These are phyloP conservation scores for Pediacus dermestoides DNA, from an alignment of 2,888 invertebrate species.

Conservation along the genomic window DNA sequence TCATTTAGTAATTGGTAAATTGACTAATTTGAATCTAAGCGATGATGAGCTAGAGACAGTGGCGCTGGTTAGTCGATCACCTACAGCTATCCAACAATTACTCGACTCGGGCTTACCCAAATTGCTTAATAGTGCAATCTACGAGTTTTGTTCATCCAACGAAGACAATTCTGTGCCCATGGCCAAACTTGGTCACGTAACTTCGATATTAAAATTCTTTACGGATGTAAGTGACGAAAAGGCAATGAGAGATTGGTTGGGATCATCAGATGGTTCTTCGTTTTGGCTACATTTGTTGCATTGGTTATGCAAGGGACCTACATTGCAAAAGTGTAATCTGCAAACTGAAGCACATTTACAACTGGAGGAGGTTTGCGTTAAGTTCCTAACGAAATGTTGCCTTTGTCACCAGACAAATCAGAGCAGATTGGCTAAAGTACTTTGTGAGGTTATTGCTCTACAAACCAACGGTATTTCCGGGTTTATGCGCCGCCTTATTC, in stretches of 20 bases:
- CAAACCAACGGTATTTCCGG: slow-evolving; percentile 72
- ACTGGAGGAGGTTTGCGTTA: slow-evolving; percentile 74
- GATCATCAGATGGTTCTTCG: slow-evolving; percentile 70
- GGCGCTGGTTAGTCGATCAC: slow-evolving; percentile 77
- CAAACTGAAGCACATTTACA: slow-evolving; percentile 52
- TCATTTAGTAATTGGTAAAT: slow-evolving; percentile 55
- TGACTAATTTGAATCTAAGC: slow-evolving; percentile 55
- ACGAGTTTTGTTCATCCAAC: slow-evolving; percentile 45
- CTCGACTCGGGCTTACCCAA: slow-evolving; percentile 72
- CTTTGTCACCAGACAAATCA: slow-evolving; percentile 84
- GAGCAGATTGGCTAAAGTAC: slow-evolving; percentile 72
- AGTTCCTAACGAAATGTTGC: slow-evolving; percentile 78
- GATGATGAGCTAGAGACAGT: slow-evolving; percentile 71
- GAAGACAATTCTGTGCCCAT: slow-evolving; percentile 47
- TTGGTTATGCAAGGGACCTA: slow-evolving; percentile 59
- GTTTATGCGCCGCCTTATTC: slow-evolving; percentile 79
- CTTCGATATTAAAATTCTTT: slow-evolving; percentile 74
- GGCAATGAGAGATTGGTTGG: slow-evolving; percentile 84
- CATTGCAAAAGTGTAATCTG: slow-evolving; percentile 36
- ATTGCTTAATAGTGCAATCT: slow-evolving; percentile 61
- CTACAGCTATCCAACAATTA: slow-evolving; percentile 70
- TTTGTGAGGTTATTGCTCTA: slow-evolving; percentile 71
- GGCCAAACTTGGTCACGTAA: slow-evolving; percentile 58
- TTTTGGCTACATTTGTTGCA: slow-evolving; percentile 83
- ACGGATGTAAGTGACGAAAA: slow-evolving; percentile 76